Percentiles rank a stretch among this genome's conserved stretches.
These are phyloP conservation scores for Neosilurus hyrtlii DNA, from an alignment of 2,797 vertebrate genomes.

Conservation along the genomic window DNA sequence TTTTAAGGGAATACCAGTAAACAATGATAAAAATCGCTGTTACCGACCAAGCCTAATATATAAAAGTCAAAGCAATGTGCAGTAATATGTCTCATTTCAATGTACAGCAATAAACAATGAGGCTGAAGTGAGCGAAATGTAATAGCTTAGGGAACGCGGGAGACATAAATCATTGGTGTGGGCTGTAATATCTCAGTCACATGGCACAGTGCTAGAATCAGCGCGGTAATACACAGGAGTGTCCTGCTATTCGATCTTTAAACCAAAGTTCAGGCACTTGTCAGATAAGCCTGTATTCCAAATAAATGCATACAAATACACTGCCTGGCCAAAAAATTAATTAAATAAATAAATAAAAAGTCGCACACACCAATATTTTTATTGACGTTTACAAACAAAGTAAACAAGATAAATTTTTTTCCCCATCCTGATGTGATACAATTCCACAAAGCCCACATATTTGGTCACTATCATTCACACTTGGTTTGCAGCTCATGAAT, in stretches of 20 bases:
- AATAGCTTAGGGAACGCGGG: background rate
- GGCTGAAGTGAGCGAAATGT: background rate
- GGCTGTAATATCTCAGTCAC: conserved; percentile 4
- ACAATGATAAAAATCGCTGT: background rate
- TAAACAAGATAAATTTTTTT: too few species aligned
- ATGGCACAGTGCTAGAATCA: background rate
- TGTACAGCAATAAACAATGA: background rate
- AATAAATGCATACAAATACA: background rate
- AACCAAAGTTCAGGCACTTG: background rate
- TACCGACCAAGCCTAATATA: background rate
- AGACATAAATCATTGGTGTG: background rate
- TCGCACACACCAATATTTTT: too few species aligned
- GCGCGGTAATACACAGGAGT: background rate
- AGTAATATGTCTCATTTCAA: conserved; percentile 3
- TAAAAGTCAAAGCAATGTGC: background rate
- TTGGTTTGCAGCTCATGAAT: conserved; percentile 4
- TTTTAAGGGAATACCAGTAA: background rate
- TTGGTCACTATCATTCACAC: background rate
- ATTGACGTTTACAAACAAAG: too few species aligned
- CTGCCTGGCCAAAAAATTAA: background rate
- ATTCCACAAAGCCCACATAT: background rate
- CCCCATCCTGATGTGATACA: background rate
- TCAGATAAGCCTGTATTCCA: background rate
- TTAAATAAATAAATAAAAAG: too few species aligned
- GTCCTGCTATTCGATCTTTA: background rate